Base-by-base conservation (phyloP, 2,888 invertebrate species). In the Phaedon cochleariae region DNA sequence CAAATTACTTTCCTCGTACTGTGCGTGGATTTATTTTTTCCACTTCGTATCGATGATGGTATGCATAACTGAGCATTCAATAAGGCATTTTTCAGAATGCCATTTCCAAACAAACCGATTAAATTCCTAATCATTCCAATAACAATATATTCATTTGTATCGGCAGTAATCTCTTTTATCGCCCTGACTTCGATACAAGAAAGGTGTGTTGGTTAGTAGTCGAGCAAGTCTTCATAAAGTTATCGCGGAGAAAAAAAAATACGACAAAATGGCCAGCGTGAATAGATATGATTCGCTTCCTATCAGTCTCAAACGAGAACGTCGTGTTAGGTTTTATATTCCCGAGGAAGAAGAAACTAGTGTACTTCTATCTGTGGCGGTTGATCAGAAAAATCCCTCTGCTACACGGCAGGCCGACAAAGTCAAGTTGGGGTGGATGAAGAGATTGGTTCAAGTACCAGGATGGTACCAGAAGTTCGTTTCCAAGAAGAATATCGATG, bases 111-210 rank as follows among this genome's bases (percentile, higher is more conserved):
- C 41, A 41, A 15, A 41, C 15, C 41, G 2, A 41, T 41, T 41
- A 3, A 15, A 41, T 26, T 6, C 10, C 9, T 10, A 34, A 29
- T 52, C n/a, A 29, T 10, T 55, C 21, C 37, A 34, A 15, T 37
- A 55, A 41, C n/a, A n/a, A 41, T 41, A 21, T 21, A 37, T 4
- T 54, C 29, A 53, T 52, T 29, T 29, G 18, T 52, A 31, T 52
- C 26, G 12, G 18, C 34, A 10, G 6, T 34, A 12, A 34, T 34
- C 9, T 34, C 5, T 34, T 12, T 41, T 41, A 41, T 41, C 15
- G 15, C n/a, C 15, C 15, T 41, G 41, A 41, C 41, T 41, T 41
- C 15, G 41, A 41, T 41, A 2, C 41, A n/a, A 41, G 41, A n/a
- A n/a, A 41, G 41, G 15, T 41, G 41, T 41, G 41, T 41, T 41